Conservation (phyloP, 2,797 vertebrate species). For the Dryobates pubescens region DNA sequence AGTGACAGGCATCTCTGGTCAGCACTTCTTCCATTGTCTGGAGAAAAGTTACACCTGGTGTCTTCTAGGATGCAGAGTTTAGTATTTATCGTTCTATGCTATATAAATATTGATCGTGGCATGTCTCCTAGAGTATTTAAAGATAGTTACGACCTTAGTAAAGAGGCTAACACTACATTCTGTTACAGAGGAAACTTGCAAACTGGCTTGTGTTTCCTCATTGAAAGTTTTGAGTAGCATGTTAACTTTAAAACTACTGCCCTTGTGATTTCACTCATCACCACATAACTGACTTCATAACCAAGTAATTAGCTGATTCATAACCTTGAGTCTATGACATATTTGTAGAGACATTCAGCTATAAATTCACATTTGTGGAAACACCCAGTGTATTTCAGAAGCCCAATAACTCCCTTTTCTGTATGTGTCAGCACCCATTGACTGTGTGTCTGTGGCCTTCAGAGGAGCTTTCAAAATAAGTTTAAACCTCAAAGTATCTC, state of each 20-base stretch:
- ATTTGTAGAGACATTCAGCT: neutral
- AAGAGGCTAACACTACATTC: neutral
- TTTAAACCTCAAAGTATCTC: neutral
- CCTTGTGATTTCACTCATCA: neutral
- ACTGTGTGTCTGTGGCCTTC: neutral
- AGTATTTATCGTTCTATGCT: neutral
- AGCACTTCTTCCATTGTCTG: neutral
- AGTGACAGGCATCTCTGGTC: neutral
- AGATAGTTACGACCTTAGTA: neutral
- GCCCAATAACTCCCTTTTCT: neutral
- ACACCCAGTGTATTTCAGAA: neutral
- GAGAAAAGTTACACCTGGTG: accelerated
- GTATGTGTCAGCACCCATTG: accelerated
- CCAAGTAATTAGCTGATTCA: neutral
- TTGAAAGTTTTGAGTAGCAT: neutral
- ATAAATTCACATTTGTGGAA: neutral
- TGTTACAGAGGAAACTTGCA: neutral
- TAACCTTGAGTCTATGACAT: neutral
- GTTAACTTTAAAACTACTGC: neutral
- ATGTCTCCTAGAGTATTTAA: neutral
- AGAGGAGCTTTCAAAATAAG: neutral
- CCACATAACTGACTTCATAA: neutral
- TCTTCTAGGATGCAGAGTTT: neutral
- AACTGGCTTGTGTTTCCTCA: neutral
- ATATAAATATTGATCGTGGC: neutral